Conservation (phyloP, 2,888 invertebrate genomes). For the Brenthis ino region DNA sequence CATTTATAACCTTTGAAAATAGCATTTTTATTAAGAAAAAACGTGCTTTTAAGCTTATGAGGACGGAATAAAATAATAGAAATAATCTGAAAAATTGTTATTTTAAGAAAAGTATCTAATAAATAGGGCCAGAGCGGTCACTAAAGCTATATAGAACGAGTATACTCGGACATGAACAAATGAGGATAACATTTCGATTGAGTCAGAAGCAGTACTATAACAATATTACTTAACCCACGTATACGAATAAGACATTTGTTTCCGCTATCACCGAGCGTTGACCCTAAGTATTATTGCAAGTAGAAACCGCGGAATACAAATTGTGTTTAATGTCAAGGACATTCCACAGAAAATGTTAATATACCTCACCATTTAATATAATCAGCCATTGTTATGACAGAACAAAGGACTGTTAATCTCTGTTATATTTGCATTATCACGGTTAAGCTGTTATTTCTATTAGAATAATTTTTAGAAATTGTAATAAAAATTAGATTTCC, state of each 20-base stretch:
- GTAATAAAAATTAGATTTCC: not conserved
- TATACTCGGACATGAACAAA: too few relatives aligned
- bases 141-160: too few relatives aligned
- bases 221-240: constrained; percentile 8
- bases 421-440: constrained; percentile 28
- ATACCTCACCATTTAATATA: constrained; percentile 33
- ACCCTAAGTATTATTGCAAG: constrained; percentile 32
- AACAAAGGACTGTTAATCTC: constrained; percentile 36
- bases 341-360: constrained; percentile 34
- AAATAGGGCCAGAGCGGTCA: too few relatives aligned
- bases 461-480: not conserved
- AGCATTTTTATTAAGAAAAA: too few relatives aligned
- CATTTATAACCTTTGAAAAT: too few relatives aligned
- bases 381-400: constrained; percentile 34
- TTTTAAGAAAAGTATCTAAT: too few relatives aligned
- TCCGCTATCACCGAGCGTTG: constrained; percentile 31
- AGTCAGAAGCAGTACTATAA: not conserved
- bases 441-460: constrained; percentile 8
- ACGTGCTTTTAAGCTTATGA: too few relatives aligned
- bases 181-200: too few relatives aligned
- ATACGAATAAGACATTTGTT: constrained; percentile 22
- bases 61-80: too few relatives aligned
- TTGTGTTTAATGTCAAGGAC: constrained; percentile 36
- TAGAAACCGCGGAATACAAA: constrained; percentile 34
- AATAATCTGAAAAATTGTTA: too few relatives aligned